Percentiles rank a stretch among this genome's conserved stretches.
Conservation (phyloP, 2,797 vertebrate genomes). For the Falco berigora region DNA sequence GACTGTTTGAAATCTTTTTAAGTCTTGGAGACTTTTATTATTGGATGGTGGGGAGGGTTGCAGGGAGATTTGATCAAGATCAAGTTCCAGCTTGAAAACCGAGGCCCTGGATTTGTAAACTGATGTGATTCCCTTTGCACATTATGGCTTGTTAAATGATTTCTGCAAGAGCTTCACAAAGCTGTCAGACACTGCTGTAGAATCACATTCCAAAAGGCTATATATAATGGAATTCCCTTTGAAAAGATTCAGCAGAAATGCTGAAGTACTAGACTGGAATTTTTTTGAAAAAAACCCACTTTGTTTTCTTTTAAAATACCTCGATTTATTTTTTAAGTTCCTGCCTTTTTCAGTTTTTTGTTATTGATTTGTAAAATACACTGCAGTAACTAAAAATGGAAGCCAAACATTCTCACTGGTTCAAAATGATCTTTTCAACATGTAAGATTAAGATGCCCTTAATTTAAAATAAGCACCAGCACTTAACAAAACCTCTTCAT, state of each 20-base stretch:
- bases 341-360: neutral
- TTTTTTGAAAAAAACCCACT: neutral
- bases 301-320: neutral
- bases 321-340: neutral
- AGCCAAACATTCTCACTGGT: neutral
- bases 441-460: neutral
- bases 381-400: neutral
- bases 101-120: neutral
- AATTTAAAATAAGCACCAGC: neutral
- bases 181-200: neutral
- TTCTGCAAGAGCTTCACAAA: neutral
- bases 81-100: constrained; percentile 15
- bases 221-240: neutral
- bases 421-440: neutral
- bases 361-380: neutral
- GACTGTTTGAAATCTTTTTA: neutral
- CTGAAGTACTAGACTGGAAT: neutral
- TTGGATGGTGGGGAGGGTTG: neutral
- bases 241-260: neutral
- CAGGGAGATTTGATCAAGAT: neutral
- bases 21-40: neutral
- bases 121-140: neutral
- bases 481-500: neutral
- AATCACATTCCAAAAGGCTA: neutral
- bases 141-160: neutral